Conservation (phyloP, 2,888 invertebrate genomes). For the Agonum fuliginosum region DNA sequence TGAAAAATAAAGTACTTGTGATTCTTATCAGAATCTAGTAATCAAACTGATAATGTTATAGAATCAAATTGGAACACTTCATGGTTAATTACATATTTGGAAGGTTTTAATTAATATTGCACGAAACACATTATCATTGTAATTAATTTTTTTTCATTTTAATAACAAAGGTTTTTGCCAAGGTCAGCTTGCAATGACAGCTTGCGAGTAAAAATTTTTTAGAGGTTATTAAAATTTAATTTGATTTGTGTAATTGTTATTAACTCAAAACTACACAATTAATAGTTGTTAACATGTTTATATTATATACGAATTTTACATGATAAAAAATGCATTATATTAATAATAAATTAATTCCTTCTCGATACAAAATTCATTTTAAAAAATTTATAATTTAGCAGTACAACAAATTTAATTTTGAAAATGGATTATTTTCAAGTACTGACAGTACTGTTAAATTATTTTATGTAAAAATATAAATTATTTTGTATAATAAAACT, state of each 20-base stretch:
- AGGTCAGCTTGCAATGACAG: slow-evolving; percentile 6
- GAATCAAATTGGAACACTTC: slow-evolving; percentile 22
- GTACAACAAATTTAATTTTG: slow-evolving; percentile 14
- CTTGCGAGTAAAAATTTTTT: background rate
- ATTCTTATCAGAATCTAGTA: slow-evolving; percentile 22
- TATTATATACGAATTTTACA: slow-evolving; percentile 25
- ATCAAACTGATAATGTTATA: background rate
- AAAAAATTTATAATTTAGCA: slow-evolving; percentile 25
- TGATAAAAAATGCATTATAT: background rate
- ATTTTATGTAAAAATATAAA: slow-evolving; percentile 19
- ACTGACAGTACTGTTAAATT: background rate
- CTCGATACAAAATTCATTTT: background rate
- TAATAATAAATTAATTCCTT: slow-evolving; percentile 27
- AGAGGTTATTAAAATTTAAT: slow-evolving; percentile 5
- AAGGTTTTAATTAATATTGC: slow-evolving; percentile 4
- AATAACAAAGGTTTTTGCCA: slow-evolving; percentile 20
- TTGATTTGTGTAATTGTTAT: background rate
- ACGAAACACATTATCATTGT: background rate
- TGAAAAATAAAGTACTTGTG: slow-evolving; percentile 48
- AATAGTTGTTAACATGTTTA: slow-evolving; percentile 9
- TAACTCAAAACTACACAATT: background rate
- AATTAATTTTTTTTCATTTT: background rate
- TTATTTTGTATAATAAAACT: slow-evolving; percentile 10
- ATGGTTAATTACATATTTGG: background rate
- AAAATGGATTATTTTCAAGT: background rate